phyloP scores from a whole-genome alignment of 2,888 invertebrate species.

The Opisthograptis luteolata region DNA sequence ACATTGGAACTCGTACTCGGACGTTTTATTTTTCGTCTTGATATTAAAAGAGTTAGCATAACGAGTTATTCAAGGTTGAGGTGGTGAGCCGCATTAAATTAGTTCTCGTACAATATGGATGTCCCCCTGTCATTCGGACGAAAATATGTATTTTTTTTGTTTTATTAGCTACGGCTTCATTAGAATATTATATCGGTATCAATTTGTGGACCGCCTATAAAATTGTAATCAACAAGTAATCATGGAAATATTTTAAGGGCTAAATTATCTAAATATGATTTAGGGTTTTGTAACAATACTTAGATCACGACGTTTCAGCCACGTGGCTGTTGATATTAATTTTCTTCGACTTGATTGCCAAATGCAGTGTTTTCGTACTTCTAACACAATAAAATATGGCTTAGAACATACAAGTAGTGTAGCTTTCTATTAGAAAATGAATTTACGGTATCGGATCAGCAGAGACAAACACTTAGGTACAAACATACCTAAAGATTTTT shows the following conservation, averaged over 20 bases:
- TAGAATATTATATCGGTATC: slow-evolving; percentile 21
- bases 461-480: no score
- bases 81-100: slow-evolving; percentile 54
- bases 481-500: no score
- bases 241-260: neutral
- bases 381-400: no score
- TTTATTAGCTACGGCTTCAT: slow-evolving; percentile 18
- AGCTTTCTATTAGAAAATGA: no score
- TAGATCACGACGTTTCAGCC: no score
- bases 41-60: slow-evolving; percentile 71
- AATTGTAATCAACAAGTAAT: slow-evolving; percentile 4
- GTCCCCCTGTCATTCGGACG: slow-evolving; percentile 46
- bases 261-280: no score
- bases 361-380: no score
- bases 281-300: neutral
- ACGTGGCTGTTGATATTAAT: no score
- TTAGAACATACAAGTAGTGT: no score
- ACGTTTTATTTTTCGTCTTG: slow-evolving; percentile 65
- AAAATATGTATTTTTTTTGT: slow-evolving; percentile 17
- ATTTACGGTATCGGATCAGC: no score
- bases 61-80: slow-evolving; percentile 74
- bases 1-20: slow-evolving; percentile 44
- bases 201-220: slow-evolving; percentile 13
- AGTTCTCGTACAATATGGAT: slow-evolving; percentile 55
- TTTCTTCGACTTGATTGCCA: no score